Conservation (phyloP, 2,888 invertebrate species). For the Leptarthrus brevirostris region DNA sequence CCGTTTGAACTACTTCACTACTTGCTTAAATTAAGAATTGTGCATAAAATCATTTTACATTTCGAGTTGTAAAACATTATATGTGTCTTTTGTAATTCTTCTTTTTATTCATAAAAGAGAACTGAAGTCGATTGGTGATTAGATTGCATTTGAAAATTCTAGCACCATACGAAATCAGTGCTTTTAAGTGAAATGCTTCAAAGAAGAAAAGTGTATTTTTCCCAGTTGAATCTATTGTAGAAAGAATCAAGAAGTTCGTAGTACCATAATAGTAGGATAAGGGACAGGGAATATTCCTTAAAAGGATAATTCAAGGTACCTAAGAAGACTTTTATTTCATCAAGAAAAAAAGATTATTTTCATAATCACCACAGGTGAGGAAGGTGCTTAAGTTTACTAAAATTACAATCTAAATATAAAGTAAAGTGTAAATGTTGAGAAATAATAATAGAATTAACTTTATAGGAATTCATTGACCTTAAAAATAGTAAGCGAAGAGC, state of each 20-base stretch:
- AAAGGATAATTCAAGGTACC: neutral
- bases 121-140: constrained; percentile 66
- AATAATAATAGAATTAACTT: constrained; percentile 56
- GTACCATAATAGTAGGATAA: too few species aligned
- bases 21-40: too few species aligned
- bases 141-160: constrained; percentile 61
- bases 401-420: constrained; percentile 40
- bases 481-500: constrained; percentile 47
- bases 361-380: constrained; percentile 46
- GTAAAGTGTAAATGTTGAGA: constrained; percentile 21
- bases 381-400: constrained; percentile 44
- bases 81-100: too few species aligned
- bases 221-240: too few species aligned
- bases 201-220: neutral
- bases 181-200: constrained; percentile 60
- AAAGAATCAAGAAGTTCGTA: too few species aligned
- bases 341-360: constrained; percentile 3
- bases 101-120: constrained; percentile 59
- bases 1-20: too few species aligned
- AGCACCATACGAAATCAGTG: constrained; percentile 66
- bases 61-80: too few species aligned
- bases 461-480: constrained; percentile 64
- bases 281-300: neutral
- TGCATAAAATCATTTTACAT: too few species aligned
- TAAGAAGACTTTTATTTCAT: neutral